phyloP scores from a whole-genome alignment of 2,797 vertebrate genomes.

The Spea hammondii region DNA sequence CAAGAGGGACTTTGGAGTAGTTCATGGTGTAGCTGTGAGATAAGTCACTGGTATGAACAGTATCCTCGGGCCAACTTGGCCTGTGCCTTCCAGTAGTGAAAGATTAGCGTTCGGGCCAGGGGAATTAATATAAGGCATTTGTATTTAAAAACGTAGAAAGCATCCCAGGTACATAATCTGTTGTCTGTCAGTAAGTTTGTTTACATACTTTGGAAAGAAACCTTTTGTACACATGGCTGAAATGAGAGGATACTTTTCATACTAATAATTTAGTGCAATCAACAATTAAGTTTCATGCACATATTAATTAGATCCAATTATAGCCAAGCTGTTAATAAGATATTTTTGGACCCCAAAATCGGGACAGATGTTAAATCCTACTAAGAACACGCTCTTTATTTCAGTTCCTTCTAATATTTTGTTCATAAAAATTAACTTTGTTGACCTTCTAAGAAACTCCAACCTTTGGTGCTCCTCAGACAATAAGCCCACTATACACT shows the following conservation, averaged over 20 bases:
- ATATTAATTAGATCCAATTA: slow-evolving; percentile 19
- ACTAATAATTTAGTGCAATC: not conserved
- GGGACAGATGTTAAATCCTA: slow-evolving; percentile 14
- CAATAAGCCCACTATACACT: slow-evolving; percentile 69
- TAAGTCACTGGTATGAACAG: too few species aligned
- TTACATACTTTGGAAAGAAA: slow-evolving; percentile 19
- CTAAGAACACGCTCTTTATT: slow-evolving; percentile 35
- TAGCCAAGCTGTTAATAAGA: slow-evolving; percentile 8
- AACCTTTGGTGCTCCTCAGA: slow-evolving; percentile 61
- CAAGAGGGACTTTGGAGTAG: too few species aligned
- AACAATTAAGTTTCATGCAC: not conserved
- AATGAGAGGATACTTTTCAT: too few species aligned
- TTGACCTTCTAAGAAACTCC: slow-evolving; percentile 62
- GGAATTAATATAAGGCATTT: too few species aligned
- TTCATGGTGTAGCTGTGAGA: too few species aligned
- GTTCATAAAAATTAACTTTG: slow-evolving; percentile 52
- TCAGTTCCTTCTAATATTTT: slow-evolving; percentile 40
- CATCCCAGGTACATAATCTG: too few species aligned
- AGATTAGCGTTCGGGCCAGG: too few species aligned
- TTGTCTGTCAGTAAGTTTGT: too few species aligned
- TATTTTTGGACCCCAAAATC: slow-evolving; percentile 1
- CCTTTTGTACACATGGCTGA: slow-evolving; percentile 1
- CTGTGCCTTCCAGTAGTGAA: too few species aligned
- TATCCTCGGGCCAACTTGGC: too few species aligned
- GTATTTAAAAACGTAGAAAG: too few species aligned